Base-by-base conservation (phyloP, 2,888 invertebrate genomes). In the Salticus scenicus region DNA sequence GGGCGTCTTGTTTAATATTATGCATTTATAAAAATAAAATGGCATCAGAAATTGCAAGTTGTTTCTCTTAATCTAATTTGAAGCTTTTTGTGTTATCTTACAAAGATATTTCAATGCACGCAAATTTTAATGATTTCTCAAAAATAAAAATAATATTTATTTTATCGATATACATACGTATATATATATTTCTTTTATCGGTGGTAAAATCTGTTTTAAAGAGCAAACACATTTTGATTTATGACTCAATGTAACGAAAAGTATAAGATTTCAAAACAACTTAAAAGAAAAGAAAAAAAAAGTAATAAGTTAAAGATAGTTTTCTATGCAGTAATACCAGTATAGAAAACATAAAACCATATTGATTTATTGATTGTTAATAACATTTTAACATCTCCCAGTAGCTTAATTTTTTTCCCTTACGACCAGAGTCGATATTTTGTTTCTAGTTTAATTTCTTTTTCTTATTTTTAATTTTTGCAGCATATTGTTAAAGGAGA, bases 291-390 rank as follows among this genome's bases (percentile, higher is more conserved):
- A 37, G 37, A 10, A 10, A n/a, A n/a, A n/a, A n/a, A n/a, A n/a
- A n/a, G n/a, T n/a, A n/a, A n/a, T n/a, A n/a, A 47, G 10, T 47
- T 47, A 47, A 17, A 14, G 42, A 47, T 47, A 47, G 17, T 37
- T 37, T 37, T 12, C 37, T 12, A 17, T 12, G 17, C 1, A 47
- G 2, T 47, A 47, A 47, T 47, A 12, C n/a, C 10, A 17, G 42
- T 14, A 2, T 47, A 14, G 42, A 47, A 17, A 47, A 2, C 42
- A 2, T 17, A 17, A 47, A 47, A 14, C 42, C 17, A 2, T 47
- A 47, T 47, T 47, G 42, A 47, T 47, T 47, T 47, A 47, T 47
- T 47, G 42, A 47, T 47, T 47, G 10, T 47, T 47, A 47, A 47
- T 17, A 47, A 17, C 42, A 47, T 47, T 47, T 47, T 47, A 47